Evolutionary conservation across 1,140 invertebrate genomes (phyloP), one percentile per base, ranked within the genome.

Genomic region (Meloidogyne exigua): DNA sequence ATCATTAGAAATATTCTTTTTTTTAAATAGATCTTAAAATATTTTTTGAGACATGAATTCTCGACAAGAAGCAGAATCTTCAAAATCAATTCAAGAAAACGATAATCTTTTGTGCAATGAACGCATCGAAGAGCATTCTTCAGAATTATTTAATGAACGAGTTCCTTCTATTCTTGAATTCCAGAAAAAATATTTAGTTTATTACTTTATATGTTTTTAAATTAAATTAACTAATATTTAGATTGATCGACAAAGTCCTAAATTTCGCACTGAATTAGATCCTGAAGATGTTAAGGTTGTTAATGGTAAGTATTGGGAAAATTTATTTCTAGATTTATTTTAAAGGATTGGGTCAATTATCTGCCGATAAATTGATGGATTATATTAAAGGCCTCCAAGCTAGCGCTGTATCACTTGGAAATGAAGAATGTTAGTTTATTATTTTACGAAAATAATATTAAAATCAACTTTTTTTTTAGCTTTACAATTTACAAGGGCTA

Each of bases 341-440:
- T 81, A 57, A 44, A 81, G 80, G 84, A 65, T 63, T 81, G 44
- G 80, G 80, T 62, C 80, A 81, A 44, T 72, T 81, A 11, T 81
- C 80, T 36, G 81, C 80, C 3, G 80, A 81, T 73, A 81, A 81
- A 49, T 66, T 81, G 7, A 81, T 81, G 80, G 80, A 81, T 62
- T 81, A 81, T 67, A 49, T 81, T 39, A 68, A 82, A 25, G 64
- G 39, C n/a, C 21, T 81, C 28, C 83, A 81, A 66, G 66, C 49
- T 11, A 79, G 39, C 4, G 23, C 79, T 18, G 39, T 80, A 26
- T 49, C 64, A n/a, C 49, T 79, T 49, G 69, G 57, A 9, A 67
- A 81, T 25, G 79, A 81, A 64, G 78, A 79, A 81, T 76, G 78
- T 79, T 21, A 18, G 77, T 28, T 3, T 39, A 80, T 18, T 70